Evolutionary conservation across 1,140 invertebrate species (phyloP).

Genomic region (Centruroides sculpturatus): DNA sequence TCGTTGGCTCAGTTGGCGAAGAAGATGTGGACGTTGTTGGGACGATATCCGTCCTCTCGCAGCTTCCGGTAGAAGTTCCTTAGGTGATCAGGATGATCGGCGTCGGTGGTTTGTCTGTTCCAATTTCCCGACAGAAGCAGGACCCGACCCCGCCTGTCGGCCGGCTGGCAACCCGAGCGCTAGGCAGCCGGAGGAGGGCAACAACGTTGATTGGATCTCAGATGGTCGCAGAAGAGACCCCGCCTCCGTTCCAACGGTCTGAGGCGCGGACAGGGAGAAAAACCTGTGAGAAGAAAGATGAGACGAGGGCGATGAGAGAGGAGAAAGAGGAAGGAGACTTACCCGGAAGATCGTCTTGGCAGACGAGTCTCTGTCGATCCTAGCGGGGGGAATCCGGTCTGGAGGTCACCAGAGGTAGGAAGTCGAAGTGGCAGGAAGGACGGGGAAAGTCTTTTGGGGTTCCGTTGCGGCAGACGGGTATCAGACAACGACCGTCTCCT

Average conservation of each 20-base stretch:
- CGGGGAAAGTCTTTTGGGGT: too few species aligned
- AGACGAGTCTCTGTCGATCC: slow-evolving; percentile 24
- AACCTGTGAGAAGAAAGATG: slow-evolving; percentile 20
- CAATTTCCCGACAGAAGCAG: slow-evolving; percentile 40
- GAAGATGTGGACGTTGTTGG: slow-evolving; percentile 38
- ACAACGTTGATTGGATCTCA: slow-evolving; percentile 33
- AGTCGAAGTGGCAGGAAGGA: slow-evolving; percentile 37
- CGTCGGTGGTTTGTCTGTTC: slow-evolving; percentile 32
- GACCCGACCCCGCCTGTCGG: slow-evolving; percentile 40
- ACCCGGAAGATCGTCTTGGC: slow-evolving; percentile 23
- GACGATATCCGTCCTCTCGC: slow-evolving; percentile 32
- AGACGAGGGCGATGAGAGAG: background rate
- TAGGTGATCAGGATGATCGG: slow-evolving; percentile 27
- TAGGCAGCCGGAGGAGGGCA: slow-evolving; percentile 32
- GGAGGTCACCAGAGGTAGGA: slow-evolving; percentile 30
- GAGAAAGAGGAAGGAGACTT: background rate
- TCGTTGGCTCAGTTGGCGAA: slow-evolving; percentile 34
- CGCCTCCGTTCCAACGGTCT: slow-evolving; percentile 29
- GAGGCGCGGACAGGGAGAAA: slow-evolving; percentile 29
- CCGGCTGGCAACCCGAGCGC: slow-evolving; percentile 32
- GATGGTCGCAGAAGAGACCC: slow-evolving; percentile 32
- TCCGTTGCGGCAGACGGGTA: too few species aligned
- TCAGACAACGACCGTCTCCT: too few species aligned
- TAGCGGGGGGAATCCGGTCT: slow-evolving; percentile 13
- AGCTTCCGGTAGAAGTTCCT: slow-evolving; percentile 32